Conservation (phyloP, 2,113 vertebrate genomes). For the Tetraodon nigroviridis region DNA sequence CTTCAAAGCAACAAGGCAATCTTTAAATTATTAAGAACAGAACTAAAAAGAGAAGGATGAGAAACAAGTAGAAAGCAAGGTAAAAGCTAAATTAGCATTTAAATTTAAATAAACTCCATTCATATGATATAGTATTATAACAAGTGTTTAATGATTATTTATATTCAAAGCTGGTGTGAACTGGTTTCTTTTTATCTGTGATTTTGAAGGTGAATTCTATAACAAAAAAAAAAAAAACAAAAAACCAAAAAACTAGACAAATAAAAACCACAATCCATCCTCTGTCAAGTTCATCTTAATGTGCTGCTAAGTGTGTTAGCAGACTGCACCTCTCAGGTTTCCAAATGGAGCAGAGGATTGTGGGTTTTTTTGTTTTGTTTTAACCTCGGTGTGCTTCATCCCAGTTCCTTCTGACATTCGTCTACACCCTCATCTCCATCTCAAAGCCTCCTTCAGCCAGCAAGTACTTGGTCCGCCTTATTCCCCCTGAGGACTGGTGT, state of each 20-base stretch:
- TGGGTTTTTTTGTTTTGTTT: conserved; percentile 47
- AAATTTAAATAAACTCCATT: no score
- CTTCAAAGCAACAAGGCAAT: no score
- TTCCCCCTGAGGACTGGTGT: conserved; percentile 67
- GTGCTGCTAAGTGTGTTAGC: conserved; percentile 23
- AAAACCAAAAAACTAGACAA: neutral
- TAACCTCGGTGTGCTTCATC: conserved; percentile 29
- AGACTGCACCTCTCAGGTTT: conserved; percentile 43
- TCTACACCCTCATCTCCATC: conserved; percentile 24
- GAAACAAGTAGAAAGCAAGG: no score
- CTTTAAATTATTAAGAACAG: no score
- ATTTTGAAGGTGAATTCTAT: no score
- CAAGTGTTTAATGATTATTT: no score
- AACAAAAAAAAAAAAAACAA: no score
- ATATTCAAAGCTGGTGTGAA: no score
- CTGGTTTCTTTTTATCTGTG: no score
- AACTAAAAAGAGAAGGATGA: no score
- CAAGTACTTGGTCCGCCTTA: conserved; percentile 47
- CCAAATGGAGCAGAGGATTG: conserved; percentile 40
- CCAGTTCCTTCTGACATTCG: conserved; percentile 35
- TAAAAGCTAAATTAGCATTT: no score
- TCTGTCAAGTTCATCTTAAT: conserved; percentile 15
- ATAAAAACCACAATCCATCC: neutral
- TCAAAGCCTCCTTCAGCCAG: conserved; percentile 64
- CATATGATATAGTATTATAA: no score